Evolutionary conservation across 2,113 vertebrate genomes (phyloP).

Genomic region (human (Homo sapiens)): DNA sequence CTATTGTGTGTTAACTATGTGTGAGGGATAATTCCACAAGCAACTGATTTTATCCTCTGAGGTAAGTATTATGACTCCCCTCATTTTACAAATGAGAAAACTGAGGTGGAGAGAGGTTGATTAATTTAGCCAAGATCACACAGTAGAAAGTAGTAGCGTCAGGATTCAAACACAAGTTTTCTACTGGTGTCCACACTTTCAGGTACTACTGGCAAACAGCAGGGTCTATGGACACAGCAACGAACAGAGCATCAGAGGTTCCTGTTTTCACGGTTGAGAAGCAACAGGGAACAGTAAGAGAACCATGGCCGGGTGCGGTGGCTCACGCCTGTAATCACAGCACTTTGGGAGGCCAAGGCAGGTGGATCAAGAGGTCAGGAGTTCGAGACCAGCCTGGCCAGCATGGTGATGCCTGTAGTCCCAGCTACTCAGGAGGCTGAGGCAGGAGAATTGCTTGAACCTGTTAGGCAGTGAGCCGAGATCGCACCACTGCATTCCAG

Average conservation of each 20-base stretch:
- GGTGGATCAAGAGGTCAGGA: too few relatives aligned
- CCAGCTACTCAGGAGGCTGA: too few relatives aligned
- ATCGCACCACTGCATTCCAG: too few relatives aligned
- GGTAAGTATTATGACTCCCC: not conserved
- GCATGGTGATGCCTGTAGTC: too few relatives aligned
- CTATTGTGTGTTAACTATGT: not conserved
- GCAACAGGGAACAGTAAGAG: not conserved
- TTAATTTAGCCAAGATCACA: not conserved
- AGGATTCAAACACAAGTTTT: not conserved
- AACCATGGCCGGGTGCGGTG: accelerated
- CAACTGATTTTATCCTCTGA: not conserved
- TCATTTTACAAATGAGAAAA: constrained; percentile 12
- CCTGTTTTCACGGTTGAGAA: not conserved
- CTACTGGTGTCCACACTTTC: not conserved
- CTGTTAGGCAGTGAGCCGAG: too few relatives aligned
- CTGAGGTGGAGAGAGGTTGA: not conserved
- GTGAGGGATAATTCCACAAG: not conserved
- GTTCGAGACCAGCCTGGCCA: too few relatives aligned
- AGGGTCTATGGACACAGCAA: not conserved
- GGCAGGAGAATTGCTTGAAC: too few relatives aligned
- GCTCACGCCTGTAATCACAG: too few relatives aligned
- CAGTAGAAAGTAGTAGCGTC: not conserved
- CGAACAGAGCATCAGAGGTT: not conserved
- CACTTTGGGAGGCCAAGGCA: too few relatives aligned
- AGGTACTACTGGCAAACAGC: not conserved